Percentiles rank a stretch among this genome's conserved stretches.
Evolutionary conservation across 2,888 invertebrate genomes (phyloP).

Genomic region (Rhamnusium bicolor): DNA sequence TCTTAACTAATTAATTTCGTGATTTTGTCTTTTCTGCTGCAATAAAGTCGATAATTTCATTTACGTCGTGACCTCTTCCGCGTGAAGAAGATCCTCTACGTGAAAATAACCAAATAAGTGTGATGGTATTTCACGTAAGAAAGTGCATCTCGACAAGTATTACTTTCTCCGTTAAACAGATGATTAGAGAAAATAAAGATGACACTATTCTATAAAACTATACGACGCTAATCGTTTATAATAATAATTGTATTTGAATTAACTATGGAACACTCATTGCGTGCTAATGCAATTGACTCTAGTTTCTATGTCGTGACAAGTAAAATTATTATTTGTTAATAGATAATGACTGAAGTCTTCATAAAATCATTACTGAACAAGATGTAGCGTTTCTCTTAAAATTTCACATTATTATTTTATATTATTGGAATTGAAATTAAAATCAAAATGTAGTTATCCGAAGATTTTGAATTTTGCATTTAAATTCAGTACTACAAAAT

Average conservation of each 20-base stretch:
- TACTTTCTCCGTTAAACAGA: slow-evolving; percentile 36
- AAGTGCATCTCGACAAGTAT: not conserved
- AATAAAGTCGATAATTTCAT: slow-evolving; percentile 39
- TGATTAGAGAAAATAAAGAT: slow-evolving; percentile 46
- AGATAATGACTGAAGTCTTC: not conserved
- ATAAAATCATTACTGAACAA: not conserved
- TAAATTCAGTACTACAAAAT: no score
- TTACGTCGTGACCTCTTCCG: slow-evolving; percentile 38
- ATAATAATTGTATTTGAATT: not conserved
- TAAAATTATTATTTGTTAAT: not conserved
- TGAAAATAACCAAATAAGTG: not conserved
- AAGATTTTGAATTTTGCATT: no score
- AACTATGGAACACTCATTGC: not conserved
- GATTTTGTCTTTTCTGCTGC: not conserved
- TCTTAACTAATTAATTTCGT: not conserved
- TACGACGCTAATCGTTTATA: not conserved
- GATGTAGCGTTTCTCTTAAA: no score
- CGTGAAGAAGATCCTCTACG: slow-evolving; percentile 19
- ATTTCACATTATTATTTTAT: no score
- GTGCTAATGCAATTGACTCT: not conserved
- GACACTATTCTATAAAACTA: not conserved
- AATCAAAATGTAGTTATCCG: no score
- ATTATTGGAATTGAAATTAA: no score
- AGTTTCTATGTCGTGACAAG: not conserved
- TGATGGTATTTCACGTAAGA: slow-evolving; percentile 5